Conservation (phyloP, 1,140 invertebrate species). For the Ridgeia piscesae region DNA sequence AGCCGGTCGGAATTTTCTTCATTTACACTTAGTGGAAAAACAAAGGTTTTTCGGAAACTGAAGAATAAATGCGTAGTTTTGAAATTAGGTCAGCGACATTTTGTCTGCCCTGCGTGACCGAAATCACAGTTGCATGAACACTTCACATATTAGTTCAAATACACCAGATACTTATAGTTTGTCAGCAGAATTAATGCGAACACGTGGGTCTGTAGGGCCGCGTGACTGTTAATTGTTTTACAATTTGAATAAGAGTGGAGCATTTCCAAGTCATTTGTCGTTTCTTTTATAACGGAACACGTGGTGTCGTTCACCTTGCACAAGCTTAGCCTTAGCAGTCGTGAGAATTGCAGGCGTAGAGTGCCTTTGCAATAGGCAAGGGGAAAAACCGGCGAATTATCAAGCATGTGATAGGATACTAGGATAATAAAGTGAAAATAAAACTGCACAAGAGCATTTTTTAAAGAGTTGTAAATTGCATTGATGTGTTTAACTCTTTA, state of each 20-base stretch:
- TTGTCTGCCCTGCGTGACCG: not conserved
- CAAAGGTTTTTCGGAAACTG: not conserved
- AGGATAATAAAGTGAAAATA: no score
- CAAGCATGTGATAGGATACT: no score
- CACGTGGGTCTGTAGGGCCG: not conserved
- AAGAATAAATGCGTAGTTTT: not conserved
- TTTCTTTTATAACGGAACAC: not conserved
- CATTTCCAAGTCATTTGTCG: not conserved
- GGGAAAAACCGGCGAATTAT: not conserved
- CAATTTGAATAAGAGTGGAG: not conserved
- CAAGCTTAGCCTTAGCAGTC: not conserved
- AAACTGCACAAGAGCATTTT: no score
- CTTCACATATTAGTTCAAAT: not conserved
- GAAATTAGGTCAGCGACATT: constrained; percentile 5
- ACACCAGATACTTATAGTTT: not conserved
- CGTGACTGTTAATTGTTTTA: not conserved
- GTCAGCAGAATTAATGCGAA: not conserved
- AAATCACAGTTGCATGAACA: not conserved
- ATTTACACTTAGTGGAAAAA: not conserved
- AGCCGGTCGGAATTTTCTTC: not conserved
- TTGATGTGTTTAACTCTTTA: no score
- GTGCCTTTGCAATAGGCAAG: not conserved
- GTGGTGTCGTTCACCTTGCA: constrained; percentile 3
- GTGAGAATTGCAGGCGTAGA: no score
- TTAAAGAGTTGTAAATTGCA: no score